Evolutionary conservation across 2,113 vertebrate species (phyloP).

Genomic region (Coregonus clupeaformis): DNA sequence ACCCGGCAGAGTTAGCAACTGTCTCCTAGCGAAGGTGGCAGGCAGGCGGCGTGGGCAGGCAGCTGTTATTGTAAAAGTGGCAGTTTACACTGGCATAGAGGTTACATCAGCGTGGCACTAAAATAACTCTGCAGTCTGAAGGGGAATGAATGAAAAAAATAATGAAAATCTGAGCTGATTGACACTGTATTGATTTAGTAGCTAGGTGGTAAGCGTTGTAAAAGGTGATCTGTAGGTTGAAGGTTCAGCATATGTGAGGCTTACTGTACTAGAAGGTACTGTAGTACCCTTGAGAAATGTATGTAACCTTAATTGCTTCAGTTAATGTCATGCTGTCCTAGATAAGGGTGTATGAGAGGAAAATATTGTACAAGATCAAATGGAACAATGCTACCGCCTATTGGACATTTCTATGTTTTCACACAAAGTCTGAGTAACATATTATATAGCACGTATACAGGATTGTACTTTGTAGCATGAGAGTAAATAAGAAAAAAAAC

Average conservation of each 20-base stretch:
- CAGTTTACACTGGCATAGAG: slow-evolving; percentile 1
- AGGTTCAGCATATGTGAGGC: slow-evolving; percentile 23
- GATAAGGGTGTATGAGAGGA: slow-evolving; percentile 31
- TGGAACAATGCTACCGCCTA: slow-evolving; percentile 63
- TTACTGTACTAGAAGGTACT: slow-evolving; percentile 37
- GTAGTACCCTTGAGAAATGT: slow-evolving; percentile 59
- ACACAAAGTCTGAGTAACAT: neutral
- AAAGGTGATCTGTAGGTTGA: slow-evolving; percentile 33
- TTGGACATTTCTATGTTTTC: slow-evolving; percentile 30
- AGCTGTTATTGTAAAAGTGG: neutral
- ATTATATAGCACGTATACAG: neutral
- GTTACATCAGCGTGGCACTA: neutral
- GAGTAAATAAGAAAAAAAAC: neutral
- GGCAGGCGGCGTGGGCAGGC: neutral
- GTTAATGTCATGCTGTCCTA: slow-evolving; percentile 62
- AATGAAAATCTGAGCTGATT: too few relatives aligned
- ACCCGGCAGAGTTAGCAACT: slow-evolving; percentile 1
- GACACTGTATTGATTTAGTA: neutral
- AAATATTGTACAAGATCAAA: neutral
- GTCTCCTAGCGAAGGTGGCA: slow-evolving; percentile 7
- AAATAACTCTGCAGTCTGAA: neutral
- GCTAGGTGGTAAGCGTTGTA: slow-evolving; percentile 1
- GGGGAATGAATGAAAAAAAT: too few relatives aligned
- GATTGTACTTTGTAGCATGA: neutral
- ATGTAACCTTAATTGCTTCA: slow-evolving; percentile 69